Evolutionary conservation across 2,888 invertebrate species (phyloP), one percentile per base, ranked within the genome.

Genomic region (Epiblema foenella): DNA sequence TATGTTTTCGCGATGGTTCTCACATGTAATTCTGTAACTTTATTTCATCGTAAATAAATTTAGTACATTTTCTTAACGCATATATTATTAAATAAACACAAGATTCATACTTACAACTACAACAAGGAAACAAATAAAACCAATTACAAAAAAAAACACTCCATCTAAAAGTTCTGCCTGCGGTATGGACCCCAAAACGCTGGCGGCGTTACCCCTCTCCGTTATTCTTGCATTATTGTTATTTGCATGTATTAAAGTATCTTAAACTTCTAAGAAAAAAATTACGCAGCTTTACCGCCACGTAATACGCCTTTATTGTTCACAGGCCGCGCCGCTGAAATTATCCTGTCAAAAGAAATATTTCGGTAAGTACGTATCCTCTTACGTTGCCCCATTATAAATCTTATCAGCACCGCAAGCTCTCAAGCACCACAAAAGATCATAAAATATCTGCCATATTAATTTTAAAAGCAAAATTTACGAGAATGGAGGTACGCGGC

Each of bases 381-480:
- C 63, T 68, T 68, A 63, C 67, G 62, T 20, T 20, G 9, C 49
- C 63, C n/a, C 51, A 42, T 68, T 68, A 74, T 73, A 63, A 74
- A 73, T 73, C 57, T 66, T 74, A 70, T 71, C 71, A 70, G 57
- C 56, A 24, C 59, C 64, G 69, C 46, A 37, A 68, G 49, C 60
- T 65, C 20, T 54, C 67, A 57, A 68, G 74, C 60, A 11, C 69
- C 73, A 75, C 76, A 76, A 75, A 76, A 75, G 74, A 69, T 73
- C 72, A 73, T 69, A 73, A 62, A 75, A 75, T 72, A 77, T 74
- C 77, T 66, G 71, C 69, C 71, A 76, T 79, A 81, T 81, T 82
- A 81, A 80, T 81, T 78, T 46, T 76, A 69, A 74, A 78, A 78
- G 77, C 71, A 72, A 77, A 77, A 78, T 79, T 79, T 79, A 77